Conservation (phyloP, 2,888 invertebrate genomes). For the Phasia obesa region DNA sequence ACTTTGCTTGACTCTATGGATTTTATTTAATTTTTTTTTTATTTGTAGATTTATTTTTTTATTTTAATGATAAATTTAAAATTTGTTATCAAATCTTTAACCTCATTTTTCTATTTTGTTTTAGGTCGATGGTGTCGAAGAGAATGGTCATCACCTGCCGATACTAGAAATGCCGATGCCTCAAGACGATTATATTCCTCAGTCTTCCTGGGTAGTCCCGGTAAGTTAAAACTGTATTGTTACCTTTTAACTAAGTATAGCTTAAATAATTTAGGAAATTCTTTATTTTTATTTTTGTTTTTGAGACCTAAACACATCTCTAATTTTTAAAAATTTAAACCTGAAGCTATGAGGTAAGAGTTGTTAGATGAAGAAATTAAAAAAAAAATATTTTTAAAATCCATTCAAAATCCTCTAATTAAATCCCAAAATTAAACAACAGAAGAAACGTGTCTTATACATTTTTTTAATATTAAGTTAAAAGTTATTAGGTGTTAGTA, state of each 20-base stretch:
- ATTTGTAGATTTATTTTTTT: slow-evolving; percentile 44
- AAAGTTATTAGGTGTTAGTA: too few relatives aligned
- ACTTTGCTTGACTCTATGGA: slow-evolving; percentile 52
- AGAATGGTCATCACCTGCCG: slow-evolving; percentile 94
- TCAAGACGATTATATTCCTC: slow-evolving; percentile 94
- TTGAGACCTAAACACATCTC: too few relatives aligned
- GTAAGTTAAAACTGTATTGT: slow-evolving; percentile 82
- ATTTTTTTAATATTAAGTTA: too few relatives aligned
- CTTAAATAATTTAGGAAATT: too few relatives aligned
- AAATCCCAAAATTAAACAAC: too few relatives aligned
- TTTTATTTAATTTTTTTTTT: slow-evolving; percentile 22
- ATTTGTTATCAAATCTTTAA: slow-evolving; percentile 46
- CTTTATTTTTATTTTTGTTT: too few relatives aligned
- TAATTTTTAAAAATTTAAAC: too few relatives aligned
- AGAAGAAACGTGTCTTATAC: too few relatives aligned
- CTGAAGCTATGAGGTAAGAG: too few relatives aligned
- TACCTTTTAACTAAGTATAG: neutral
- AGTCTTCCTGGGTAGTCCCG: slow-evolving; percentile 95
- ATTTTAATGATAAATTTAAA: neutral
- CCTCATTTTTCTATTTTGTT: slow-evolving; percentile 77
- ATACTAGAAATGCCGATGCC: slow-evolving; percentile 89
- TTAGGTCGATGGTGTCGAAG: slow-evolving; percentile 96
- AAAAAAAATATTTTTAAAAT: too few relatives aligned
- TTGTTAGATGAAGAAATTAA: too few relatives aligned
- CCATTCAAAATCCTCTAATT: too few relatives aligned